Evolutionary conservation across 1,140 invertebrate species (phyloP).

Genomic region (Sipha flava): DNA sequence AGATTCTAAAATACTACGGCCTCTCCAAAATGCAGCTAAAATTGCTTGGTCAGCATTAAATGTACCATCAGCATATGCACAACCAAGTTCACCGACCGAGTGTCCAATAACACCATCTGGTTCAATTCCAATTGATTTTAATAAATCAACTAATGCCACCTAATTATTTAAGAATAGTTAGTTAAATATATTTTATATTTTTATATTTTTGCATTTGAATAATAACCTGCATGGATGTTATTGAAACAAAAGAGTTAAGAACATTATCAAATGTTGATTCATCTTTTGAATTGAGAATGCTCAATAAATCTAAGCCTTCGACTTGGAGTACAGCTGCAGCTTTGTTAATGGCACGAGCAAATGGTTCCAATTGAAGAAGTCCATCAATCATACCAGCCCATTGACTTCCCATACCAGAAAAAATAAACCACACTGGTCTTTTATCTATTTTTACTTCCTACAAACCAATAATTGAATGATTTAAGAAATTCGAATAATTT

Average conservation of each 20-base stretch:
- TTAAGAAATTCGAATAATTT: neutral
- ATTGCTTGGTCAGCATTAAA: slow-evolving; percentile 88
- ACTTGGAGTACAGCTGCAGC: slow-evolving; percentile 66
- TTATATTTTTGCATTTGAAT: neutral
- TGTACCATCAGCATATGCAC: slow-evolving; percentile 92
- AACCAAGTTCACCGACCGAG: slow-evolving; percentile 89
- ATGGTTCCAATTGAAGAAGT: slow-evolving; percentile 70
- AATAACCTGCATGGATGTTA: slow-evolving; percentile 80
- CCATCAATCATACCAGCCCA: slow-evolving; percentile 89
- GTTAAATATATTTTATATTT: neutral
- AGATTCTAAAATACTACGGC: slow-evolving; percentile 72
- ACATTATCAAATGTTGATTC: slow-evolving; percentile 72
- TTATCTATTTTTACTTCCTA: slow-evolving; percentile 45
- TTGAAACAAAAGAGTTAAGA: slow-evolving; percentile 81
- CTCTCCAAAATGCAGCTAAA: slow-evolving; percentile 84
- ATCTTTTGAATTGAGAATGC: slow-evolving; percentile 67
- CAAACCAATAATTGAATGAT: neutral
- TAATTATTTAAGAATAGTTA: slow-evolving; percentile 37
- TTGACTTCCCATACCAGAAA: slow-evolving; percentile 94
- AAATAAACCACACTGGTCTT: slow-evolving; percentile 85
- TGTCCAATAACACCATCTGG: slow-evolving; percentile 94
- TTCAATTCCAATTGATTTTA: slow-evolving; percentile 65
- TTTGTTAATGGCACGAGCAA: slow-evolving; percentile 65
- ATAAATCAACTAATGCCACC: slow-evolving; percentile 79
- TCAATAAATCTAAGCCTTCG: slow-evolving; percentile 69